Conservation (phyloP, 2,113 vertebrate species). For the Hydrochoerus hydrochaeris region DNA sequence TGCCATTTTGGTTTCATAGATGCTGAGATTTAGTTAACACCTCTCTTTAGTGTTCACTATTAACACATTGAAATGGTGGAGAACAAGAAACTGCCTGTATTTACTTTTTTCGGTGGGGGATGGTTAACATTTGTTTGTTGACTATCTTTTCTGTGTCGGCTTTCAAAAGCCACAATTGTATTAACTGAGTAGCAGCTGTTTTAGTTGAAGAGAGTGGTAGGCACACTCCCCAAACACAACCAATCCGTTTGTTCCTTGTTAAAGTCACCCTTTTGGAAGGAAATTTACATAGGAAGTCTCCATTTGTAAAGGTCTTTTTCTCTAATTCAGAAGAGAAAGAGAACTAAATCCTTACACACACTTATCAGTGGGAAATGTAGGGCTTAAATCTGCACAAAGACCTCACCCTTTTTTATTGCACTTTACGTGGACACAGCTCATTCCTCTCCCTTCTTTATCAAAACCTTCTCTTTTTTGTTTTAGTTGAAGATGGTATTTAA, state of each 20-base stretch:
- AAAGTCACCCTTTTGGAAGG: neutral
- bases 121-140: neutral
- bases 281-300: neutral
- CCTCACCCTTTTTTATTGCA: neutral
- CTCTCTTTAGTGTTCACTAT: neutral
- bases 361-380: neutral
- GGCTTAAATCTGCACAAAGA: neutral
- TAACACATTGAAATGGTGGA: constrained; percentile 17
- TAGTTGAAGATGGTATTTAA: neutral
- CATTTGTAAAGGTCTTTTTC: neutral
- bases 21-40: neutral
- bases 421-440: neutral
- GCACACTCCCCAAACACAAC: neutral
- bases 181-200: neutral
- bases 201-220: neutral
- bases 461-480: neutral
- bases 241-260: neutral
- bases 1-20: neutral
- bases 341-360: neutral
- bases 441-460: neutral
- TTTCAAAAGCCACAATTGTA: neutral
- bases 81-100: neutral
- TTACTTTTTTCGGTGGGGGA: neutral
- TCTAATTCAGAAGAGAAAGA: neutral
- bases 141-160: neutral